Percentiles rank a stretch among this genome's conserved stretches.
phyloP scores from a whole-genome alignment of 53 echinoderm and acorn worm genomes.

The Glandiceps talaboti region DNA sequence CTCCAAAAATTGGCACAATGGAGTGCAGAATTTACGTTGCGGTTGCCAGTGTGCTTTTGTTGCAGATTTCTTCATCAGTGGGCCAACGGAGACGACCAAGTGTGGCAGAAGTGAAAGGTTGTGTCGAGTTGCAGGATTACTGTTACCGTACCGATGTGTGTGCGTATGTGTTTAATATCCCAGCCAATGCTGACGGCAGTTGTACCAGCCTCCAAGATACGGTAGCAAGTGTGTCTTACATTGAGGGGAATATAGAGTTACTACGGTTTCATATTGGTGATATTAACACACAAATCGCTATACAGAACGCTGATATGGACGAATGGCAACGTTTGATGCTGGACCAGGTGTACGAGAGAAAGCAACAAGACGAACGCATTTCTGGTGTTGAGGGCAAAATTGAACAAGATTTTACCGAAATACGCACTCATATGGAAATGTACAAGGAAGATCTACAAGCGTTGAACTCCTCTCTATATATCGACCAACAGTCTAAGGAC shows the following conservation, averaged over 20 bases:
- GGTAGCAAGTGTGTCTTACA: neutral
- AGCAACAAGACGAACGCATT: neutral
- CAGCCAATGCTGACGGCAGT: neutral
- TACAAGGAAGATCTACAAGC: neutral
- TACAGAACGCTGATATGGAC: neutral
- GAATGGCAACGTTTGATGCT: neutral
- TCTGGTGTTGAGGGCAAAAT: neutral
- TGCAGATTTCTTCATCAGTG: no score
- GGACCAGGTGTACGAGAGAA: neutral
- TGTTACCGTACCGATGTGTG: neutral
- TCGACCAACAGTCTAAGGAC: no score
- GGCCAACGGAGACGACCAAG: no score
- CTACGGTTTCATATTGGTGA: neutral
- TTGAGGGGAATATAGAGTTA: neutral
- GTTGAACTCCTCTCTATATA: no score
- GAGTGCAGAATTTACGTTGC: no score
- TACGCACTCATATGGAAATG: neutral
- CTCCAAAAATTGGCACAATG: no score
- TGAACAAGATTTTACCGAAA: neutral
- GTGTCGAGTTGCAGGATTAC: neutral
- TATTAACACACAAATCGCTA: neutral
- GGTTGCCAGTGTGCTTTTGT: no score
- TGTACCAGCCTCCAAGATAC: neutral
- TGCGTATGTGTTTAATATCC: neutral
- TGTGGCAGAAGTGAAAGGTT: no score